Evolutionary conservation across 2,797 vertebrate genomes (phyloP), one percentile per base, ranked within the genome.

Genomic region (Clangula hyemalis): DNA sequence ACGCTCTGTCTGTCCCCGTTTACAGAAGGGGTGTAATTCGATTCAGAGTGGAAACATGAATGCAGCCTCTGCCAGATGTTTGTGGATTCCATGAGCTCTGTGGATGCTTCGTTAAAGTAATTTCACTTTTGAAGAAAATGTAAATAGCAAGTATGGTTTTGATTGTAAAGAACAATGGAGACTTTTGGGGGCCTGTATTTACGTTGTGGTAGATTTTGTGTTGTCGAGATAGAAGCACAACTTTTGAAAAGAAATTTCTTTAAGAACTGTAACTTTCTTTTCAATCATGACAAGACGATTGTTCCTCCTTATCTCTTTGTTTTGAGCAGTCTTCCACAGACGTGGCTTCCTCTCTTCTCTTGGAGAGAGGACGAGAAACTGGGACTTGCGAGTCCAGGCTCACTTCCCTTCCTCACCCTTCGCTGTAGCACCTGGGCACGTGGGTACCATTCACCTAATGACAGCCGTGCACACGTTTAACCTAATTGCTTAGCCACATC

Each of bases 111-210:
- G n/a, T 93, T 91, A 90, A 87, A 83, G 77, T 83, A 79, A 77
- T 95, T 93, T 94, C 90, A 75, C 85, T 85, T 78, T 84, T 94
- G 92, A 90, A 93, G 82, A 49, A 80, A 80, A 88, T 0, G 0
- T 82, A 96, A 94, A 94, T 89, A 93, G 80, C 88, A 91, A 96
- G 74, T 92, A 89, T 93, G 96, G 89, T 93, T 97, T 94, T n/a
- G 25, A 91, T 94, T 94, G 87, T 71, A 70, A 88, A 51, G 49
- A 81, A 92, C 92, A 95, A 85, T 92, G 68, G 56, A 71, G 80
- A n/a, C 15, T 66, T 91, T 77, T 39, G 2, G 83, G 85, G 81
- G 39, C 89, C 84, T 91, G 47, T 32, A 60, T 87, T 93, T 87
- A 71, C 57, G 12, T 77, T 72, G 69, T 79, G 86, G 90, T 83